A percentile compares a stretch with the other conserved stretches of the same genome.
Conservation (phyloP, 2,113 vertebrate species). For the Petromus typicus region DNA sequence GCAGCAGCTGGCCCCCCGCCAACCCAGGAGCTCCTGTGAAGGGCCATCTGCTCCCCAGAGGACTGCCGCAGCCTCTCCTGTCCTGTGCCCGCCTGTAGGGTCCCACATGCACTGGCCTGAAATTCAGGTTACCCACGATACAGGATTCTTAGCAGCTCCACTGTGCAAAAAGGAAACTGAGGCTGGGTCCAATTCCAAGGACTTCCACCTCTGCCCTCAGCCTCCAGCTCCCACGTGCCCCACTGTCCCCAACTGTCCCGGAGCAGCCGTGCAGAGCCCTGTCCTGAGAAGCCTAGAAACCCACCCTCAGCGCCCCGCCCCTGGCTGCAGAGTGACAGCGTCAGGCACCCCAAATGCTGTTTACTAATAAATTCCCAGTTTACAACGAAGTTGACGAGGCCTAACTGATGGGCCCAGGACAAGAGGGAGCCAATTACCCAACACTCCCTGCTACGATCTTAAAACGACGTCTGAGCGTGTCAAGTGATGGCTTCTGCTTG, state of each 20-base stretch:
- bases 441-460: conserved; percentile 71
- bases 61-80: background rate
- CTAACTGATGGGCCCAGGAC: conserved; percentile 77
- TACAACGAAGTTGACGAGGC: conserved; percentile 81
- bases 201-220: too few relatives aligned
- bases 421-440: conserved; percentile 77
- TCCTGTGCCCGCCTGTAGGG: too few relatives aligned
- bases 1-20: background rate
- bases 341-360: background rate
- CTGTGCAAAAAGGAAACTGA: background rate
- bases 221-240: background rate
- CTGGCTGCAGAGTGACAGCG: background rate
- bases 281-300: background rate
- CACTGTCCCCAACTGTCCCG: background rate
- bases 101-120: fast-evolving
- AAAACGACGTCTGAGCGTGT: conserved; percentile 81
- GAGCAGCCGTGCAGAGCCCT: too few relatives aligned
- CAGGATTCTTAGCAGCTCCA: background rate
- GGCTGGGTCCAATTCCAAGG: background rate
- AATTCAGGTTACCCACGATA: background rate
- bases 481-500: conserved; percentile 74
- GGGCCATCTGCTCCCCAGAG: background rate
- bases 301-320: background rate
- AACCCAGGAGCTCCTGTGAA: fast-evolving
- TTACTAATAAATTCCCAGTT: conserved; percentile 81